Evolutionary conservation across 2,113 vertebrate species (phyloP), one percentile per base, ranked within the genome.

Genomic region (Progne subis): DNA sequence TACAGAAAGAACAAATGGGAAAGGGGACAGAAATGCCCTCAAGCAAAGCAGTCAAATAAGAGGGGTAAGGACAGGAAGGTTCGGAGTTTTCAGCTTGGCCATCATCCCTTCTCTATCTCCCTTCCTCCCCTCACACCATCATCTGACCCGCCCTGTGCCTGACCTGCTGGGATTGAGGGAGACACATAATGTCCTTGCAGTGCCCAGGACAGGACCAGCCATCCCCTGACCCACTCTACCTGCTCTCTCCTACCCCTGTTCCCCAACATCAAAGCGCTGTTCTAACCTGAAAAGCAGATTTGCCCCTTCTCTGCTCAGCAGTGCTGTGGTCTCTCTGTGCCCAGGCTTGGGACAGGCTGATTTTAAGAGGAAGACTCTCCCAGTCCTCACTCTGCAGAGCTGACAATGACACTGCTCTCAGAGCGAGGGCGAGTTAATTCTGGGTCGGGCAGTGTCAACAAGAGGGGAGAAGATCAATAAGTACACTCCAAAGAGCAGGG

Each of bases 201-300:
- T 43, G 84, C 70, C 77, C 74, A 53, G 80, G 57, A 61, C 21
- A 67, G 70, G 29, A 91, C 20, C 70, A n/a, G 4, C 47, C 79
- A 77, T 20, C 63, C 82, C 67, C 47, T 70, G 63, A 41, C 16
- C 43, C 88, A 20, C 60, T 88, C 60, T 91, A 4, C 34, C 71
- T 97, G 64, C 47, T 87, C 50, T 92, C 75, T 82, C 26, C 81
- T 88, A 43, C 94, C 84, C 91, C 63, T 82, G 57, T n/a, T 26
- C 88, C 95, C 92, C 56, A 1, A 88, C 70, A 80, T 90, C 47
- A 93, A 95, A 93, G 75, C 7, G 67, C 91, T 95, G 79, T 90
- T 96, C 96, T 95, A 94, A 96, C 93, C 94, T 95, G 96, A 95
- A 63, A 94, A 93, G 92, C 39, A 93, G 95, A 47, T 95, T 91